Percentiles rank a stretch among this genome's conserved stretches.
These are phyloP conservation scores for Trochalopteron elliotii DNA, from an alignment of 2,113 vertebrate genomes.

Conservation along the genomic window DNA sequence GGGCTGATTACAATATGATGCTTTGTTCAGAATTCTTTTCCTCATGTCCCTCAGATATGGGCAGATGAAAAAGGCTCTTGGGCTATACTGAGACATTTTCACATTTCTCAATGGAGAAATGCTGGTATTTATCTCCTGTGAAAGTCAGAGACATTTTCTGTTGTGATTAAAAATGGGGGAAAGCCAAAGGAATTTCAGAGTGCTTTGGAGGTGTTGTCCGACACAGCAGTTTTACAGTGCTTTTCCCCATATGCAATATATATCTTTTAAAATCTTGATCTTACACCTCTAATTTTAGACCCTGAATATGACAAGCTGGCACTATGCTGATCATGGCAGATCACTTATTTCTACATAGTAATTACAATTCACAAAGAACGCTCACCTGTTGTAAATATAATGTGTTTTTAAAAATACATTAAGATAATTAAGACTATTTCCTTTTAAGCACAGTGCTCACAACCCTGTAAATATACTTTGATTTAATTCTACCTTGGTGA, in stretches of 20 bases:
- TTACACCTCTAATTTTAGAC: neutral
- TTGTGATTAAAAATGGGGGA: neutral
- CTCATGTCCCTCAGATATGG: neutral
- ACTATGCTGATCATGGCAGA: neutral
- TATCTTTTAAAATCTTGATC: neutral
- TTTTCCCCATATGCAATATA: neutral
- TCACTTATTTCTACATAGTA: neutral
- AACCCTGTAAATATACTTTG: neutral
- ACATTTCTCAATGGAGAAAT: neutral
- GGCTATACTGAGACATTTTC: neutral
- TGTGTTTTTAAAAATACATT: neutral
- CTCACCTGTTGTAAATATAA: neutral
- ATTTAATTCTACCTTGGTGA: neutral
- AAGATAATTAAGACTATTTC: neutral
- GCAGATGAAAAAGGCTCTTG: neutral
- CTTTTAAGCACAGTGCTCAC: neutral
- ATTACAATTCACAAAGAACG: neutral
- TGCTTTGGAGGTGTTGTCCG: neutral
- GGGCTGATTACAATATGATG: neutral
- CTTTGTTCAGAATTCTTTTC: neutral
- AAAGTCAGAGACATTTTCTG: neutral
- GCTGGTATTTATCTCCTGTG: neutral
- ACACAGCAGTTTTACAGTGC: neutral
- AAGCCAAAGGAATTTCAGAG: neutral
- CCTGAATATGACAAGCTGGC: neutral